A percentile compares a stretch with the other conserved stretches of the same genome.
Conservation (phyloP, 2,113 vertebrate genomes). For the Tretioscincus oriximinensis region DNA sequence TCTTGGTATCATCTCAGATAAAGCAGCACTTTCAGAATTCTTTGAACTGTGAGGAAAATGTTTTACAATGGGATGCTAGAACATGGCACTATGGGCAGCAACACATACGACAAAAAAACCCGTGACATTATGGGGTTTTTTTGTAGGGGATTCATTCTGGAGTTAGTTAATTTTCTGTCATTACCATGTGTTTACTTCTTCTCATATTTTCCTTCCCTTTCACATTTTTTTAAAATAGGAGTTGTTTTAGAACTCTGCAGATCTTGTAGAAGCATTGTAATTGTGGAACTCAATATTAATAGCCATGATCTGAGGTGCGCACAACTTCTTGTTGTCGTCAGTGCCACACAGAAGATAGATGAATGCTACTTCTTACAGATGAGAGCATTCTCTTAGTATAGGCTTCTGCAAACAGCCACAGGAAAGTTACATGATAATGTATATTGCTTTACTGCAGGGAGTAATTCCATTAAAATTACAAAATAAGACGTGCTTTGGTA, state of each 20-base stretch:
- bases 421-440: slow-evolving; percentile 35
- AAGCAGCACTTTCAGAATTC: no score
- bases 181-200: no score
- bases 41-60: no score
- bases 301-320: slow-evolving; percentile 34
- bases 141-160: no score
- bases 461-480: slow-evolving; percentile 31
- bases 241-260: no score
- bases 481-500: background rate
- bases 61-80: no score
- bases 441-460: slow-evolving; percentile 27
- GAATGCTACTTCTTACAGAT: slow-evolving; percentile 41
- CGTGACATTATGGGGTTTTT: no score
- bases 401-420: slow-evolving; percentile 21
- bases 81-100: no score
- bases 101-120: no score
- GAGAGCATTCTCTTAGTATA: slow-evolving; percentile 14
- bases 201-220: no score
- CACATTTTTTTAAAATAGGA: background rate
- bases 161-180: no score
- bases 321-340: slow-evolving; percentile 35
- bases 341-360: slow-evolving; percentile 29
- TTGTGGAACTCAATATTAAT: slow-evolving; percentile 39
- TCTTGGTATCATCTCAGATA: no score
- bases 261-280: slow-evolving; percentile 19